Evolutionary conservation across 2,888 invertebrate genomes (phyloP), one percentile per base, ranked within the genome.

Genomic region (Scaptomyza cyrtandrae): DNA sequence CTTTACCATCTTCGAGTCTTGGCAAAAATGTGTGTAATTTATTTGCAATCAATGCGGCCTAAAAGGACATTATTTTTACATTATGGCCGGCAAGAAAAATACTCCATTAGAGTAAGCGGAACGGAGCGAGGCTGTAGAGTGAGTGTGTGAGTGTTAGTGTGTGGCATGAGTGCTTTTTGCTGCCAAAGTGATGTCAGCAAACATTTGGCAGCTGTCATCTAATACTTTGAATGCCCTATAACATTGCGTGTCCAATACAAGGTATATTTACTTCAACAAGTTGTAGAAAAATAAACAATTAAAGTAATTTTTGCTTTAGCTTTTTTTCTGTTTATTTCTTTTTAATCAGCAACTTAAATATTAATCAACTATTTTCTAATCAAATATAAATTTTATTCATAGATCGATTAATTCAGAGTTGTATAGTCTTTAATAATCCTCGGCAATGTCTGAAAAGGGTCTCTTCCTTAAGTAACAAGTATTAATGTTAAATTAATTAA

Each of bases 41-140:
- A 84, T 84, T 84, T 88, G 83, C 88, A 88, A 84, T 84, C 83
- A 88, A 84, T 84, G 85, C 80, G 78, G 86, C 85, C 87, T 58
- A 57, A 74, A 71, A 80, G 76, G 86, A 82, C 87, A 87, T 85
- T 85, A 87, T 85, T 85, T 85, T 82, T 71, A 78, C 87, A 87
- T 85, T 85, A 87, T 80, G 68, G 67, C 46, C 35, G 44, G 29
- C 58, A 9, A 41, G 41, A n/a, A 71, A 59, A 19, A 10, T 41
- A 46, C 48, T 19, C 45, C 27, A 35, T 14, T n/a, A 33, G 53
- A 41, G 19, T 24, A 35, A 63, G 52, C 9, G 33, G 39, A 43
- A 41, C 29, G 13, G 14, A 50, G 13, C 72, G 53, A 31, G 33
- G 7, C 24, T 9, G n/a, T 24, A 16, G 16, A 3, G 16, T 45